Evolutionary conservation across 1,140 invertebrate genomes (phyloP).

Genomic region (Cheumatopsyche charites): DNA sequence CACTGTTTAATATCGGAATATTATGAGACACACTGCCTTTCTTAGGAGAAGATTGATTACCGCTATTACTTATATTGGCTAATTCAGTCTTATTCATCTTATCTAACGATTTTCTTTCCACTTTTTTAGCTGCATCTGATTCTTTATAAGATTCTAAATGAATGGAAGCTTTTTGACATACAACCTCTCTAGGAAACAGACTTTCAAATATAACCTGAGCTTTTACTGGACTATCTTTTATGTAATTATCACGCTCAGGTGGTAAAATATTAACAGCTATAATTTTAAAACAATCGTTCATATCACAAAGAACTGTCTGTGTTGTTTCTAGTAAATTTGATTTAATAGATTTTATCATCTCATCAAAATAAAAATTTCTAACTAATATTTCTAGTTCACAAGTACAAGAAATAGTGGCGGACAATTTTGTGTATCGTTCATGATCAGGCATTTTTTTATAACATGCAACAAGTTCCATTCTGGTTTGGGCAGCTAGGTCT

Average conservation of each 20-base stretch:
- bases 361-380: conserved; percentile 76
- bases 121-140: conserved; percentile 49
- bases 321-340: conserved; percentile 58
- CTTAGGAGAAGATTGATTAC: conserved; percentile 52
- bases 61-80: conserved; percentile 54
- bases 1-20: conserved; percentile 33
- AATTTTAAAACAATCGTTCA: conserved; percentile 60
- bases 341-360: conserved; percentile 73
- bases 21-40: conserved; percentile 49
- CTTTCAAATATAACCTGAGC: conserved; percentile 40
- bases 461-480: conserved; percentile 83
- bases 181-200: conserved; percentile 57
- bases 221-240: conserved; percentile 42
- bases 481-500: conserved; percentile 78
- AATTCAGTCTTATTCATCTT: conserved; percentile 62
- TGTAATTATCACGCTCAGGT: conserved; percentile 57
- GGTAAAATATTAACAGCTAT: conserved; percentile 56
- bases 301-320: conserved; percentile 59
- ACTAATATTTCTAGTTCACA: conserved; percentile 74
- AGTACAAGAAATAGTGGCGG: conserved; percentile 77
- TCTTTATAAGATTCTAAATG: conserved; percentile 60
- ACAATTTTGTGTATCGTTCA: conserved; percentile 73
- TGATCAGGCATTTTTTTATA: conserved; percentile 79
- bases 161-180: conserved; percentile 61
- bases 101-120: conserved; percentile 54